Percentiles rank a stretch among this genome's conserved stretches.
These are phyloP conservation scores for Nothocercus nigrocapillus DNA, from an alignment of 2,113 vertebrate species.

Conservation along the genomic window DNA sequence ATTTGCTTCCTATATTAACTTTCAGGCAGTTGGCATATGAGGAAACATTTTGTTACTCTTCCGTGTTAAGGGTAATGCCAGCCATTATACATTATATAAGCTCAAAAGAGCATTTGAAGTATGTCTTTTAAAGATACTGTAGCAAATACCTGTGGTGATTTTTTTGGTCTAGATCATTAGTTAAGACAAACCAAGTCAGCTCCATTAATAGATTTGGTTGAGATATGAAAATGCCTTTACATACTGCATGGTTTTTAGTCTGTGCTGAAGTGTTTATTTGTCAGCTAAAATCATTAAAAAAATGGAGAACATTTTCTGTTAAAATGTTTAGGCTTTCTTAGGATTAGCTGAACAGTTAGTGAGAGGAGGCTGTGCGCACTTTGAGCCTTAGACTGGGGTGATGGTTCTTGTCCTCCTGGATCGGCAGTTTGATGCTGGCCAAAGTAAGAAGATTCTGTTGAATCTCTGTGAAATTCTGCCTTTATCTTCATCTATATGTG, in stretches of 20 bases:
- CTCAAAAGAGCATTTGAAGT: background rate
- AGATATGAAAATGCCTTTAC: background rate
- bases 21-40: background rate
- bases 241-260: background rate
- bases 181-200: background rate
- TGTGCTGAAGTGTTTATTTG: accelerated
- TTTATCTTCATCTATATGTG: background rate
- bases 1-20: background rate
- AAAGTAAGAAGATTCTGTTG: background rate
- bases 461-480: background rate
- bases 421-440: background rate
- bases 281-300: background rate
- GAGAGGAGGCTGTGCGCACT: background rate
- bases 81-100: background rate
- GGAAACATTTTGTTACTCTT: background rate
- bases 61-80: background rate
- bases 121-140: background rate
- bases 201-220: background rate
- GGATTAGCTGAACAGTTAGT: background rate
- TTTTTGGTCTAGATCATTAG: background rate
- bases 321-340: background rate
- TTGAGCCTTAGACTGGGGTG: background rate
- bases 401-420: accelerated
- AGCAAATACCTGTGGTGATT: background rate
- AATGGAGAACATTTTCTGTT: background rate